phyloP scores from a whole-genome alignment of 1,140 invertebrate species.

The Neodiprion lecontei region DNA sequence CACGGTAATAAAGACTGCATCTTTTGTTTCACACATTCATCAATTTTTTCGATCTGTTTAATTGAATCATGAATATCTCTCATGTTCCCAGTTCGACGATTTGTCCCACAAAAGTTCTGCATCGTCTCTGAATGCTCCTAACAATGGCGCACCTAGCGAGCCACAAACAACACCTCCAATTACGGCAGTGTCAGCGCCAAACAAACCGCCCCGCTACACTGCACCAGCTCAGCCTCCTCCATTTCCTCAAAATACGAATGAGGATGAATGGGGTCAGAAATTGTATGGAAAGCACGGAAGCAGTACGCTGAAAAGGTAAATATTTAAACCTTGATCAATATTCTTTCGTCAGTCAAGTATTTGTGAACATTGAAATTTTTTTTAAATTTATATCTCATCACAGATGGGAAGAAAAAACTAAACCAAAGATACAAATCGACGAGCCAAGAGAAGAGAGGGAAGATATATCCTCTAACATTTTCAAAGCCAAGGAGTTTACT shows the following conservation, averaged over 20 bases:
- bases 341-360: conserved; percentile 5
- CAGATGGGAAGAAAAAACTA: conserved; percentile 53
- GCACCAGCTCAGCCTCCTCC: conserved; percentile 54
- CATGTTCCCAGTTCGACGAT: conserved; percentile 74
- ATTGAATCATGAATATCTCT: conserved; percentile 21
- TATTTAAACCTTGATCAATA: conserved; percentile 11
- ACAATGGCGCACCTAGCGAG: conserved; percentile 22
- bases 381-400: neutral
- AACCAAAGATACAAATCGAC: conserved; percentile 50
- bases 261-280: conserved; percentile 86
- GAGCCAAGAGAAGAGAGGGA: conserved; percentile 41
- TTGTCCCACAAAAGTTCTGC: conserved; percentile 87
- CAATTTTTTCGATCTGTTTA: conserved; percentile 11
- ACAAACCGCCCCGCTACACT: conserved; percentile 61
- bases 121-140: conserved; percentile 73
- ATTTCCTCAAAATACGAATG: conserved; percentile 44
- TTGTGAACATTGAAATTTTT: neutral
- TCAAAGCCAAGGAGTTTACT: conserved; percentile 27
- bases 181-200: conserved; percentile 57
- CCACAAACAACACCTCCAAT: conserved; percentile 32
- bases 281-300: conserved; percentile 71
- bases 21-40: conserved; percentile 6
- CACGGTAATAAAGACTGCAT: conserved; percentile 60
- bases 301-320: conserved; percentile 51
- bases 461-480: conserved; percentile 42